phyloP scores from a whole-genome alignment of 37 sponge, comb jelly and placozoan species.

The Dysidea cf. avara region DNA sequence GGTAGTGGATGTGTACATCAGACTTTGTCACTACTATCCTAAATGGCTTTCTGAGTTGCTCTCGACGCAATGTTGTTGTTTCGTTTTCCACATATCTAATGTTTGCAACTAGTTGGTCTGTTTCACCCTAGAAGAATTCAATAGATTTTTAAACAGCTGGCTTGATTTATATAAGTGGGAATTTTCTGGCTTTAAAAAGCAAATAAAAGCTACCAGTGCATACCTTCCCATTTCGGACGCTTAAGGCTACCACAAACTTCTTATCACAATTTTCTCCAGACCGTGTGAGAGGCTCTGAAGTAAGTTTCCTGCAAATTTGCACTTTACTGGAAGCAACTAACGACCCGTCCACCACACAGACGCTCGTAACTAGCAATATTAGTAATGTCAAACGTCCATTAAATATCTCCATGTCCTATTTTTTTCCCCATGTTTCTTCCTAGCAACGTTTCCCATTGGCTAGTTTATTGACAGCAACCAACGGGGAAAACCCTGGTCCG shows the following conservation, averaged over 20 bases:
- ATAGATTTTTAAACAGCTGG: constrained; percentile 1
- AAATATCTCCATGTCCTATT: too few relatives aligned
- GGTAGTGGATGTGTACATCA: constrained; percentile 59
- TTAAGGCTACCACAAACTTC: constrained; percentile 70
- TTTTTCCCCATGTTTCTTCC: too few relatives aligned
- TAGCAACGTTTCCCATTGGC: too few relatives aligned
- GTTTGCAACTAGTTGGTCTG: constrained; percentile 56
- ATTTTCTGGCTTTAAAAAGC: too few relatives aligned
- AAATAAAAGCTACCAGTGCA: constrained; percentile 1
- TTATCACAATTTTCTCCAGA: constrained; percentile 57
- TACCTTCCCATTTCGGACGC: constrained; percentile 74
- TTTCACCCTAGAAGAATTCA: constrained; percentile 42
- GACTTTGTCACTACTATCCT: constrained; percentile 75
- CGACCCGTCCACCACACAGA: constrained; percentile 12
- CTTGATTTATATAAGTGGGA: too few relatives aligned
- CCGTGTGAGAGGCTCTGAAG: constrained; percentile 36
- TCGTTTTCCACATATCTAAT: constrained; percentile 50
- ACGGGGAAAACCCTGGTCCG: too few relatives aligned
- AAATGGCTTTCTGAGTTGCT: constrained; percentile 76
- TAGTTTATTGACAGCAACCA: too few relatives aligned
- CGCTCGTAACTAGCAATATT: too few relatives aligned
- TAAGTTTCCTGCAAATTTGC: constrained; percentile 39
- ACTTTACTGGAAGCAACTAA: constrained; percentile 74
- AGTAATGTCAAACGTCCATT: too few relatives aligned
- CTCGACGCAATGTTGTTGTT: constrained; percentile 15